Conservation (phyloP, 2,113 vertebrate genomes). For the Hippocampus abdominalis region DNA sequence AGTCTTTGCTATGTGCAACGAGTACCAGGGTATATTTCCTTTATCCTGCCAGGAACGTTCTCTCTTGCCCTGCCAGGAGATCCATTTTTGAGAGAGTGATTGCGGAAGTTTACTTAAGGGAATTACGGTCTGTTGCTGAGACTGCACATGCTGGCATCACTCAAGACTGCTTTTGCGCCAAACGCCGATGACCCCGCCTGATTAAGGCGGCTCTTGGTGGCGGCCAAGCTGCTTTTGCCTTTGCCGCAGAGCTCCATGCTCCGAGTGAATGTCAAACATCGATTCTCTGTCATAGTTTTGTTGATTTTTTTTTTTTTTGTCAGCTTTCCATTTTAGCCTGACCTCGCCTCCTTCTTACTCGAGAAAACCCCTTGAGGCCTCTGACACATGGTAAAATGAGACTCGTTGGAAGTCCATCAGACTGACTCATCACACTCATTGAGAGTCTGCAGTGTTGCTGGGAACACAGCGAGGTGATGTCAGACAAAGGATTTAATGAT, state of each 20-base stretch:
- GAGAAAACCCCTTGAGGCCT: constrained; percentile 56
- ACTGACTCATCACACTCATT: constrained; percentile 54
- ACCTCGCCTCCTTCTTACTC: constrained; percentile 58
- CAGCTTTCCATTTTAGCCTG: constrained; percentile 22
- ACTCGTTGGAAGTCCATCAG: constrained; percentile 49
- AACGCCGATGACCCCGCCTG: neutral
- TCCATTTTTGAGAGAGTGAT: constrained; percentile 6
- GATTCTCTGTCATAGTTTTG: constrained; percentile 9
- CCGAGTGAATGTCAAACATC: constrained; percentile 6
- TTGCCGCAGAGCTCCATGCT: neutral
- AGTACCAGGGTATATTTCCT: neutral
- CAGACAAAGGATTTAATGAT: constrained; percentile 29
- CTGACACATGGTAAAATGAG: constrained; percentile 60
- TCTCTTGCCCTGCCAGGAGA: neutral
- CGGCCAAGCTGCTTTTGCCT: neutral
- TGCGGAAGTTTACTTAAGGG: constrained; percentile 5
- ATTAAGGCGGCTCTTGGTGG: neutral
- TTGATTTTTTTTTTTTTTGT: neutral
- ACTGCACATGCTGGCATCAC: constrained; percentile 2
- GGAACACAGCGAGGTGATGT: constrained; percentile 37
- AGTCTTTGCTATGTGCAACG: neutral
- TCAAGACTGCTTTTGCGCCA: neutral
- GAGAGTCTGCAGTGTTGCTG: constrained; percentile 26
- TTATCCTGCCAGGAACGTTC: neutral
- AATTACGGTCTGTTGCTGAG: constrained; percentile 1